Evolutionary conservation across 1,140 invertebrate species (phyloP), one percentile per base, ranked within the genome.

Genomic region (Drosophila subpulchrella): DNA sequence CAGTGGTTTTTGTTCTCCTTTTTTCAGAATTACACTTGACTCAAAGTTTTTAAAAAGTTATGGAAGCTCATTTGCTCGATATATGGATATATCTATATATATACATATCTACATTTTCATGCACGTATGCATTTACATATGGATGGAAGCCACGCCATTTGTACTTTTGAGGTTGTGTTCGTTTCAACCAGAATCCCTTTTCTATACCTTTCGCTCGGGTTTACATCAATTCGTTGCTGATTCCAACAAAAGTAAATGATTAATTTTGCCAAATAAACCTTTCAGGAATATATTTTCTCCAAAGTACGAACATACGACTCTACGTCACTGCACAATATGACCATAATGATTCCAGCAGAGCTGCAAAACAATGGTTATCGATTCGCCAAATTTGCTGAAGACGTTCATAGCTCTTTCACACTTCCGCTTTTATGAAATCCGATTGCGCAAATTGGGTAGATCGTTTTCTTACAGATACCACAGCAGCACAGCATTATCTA

Each of bases 91-190:
- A 10, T 8, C 17, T 42, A 17, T 42, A 8, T 44, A 44, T 20
- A 20, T 46, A 24, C 15, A 12, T 34, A 36, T 20, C 10, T 60
- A 41, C n/a, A 59, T 17, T 60, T 42, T 51, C 48, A 57, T 63
- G 60, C 55, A 63, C 55, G 60, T 57, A 63, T 57, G 34, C 53
- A 72, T 72, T 48, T 56, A 70, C 66, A 48, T 38, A 72, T 70
- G 67, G 46, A 46, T 70, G 56, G 68, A 75, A 81, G 76, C 81
- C 81, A 83, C 81, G 81, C 81, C 81, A 84, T 77, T 79, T 54
- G 51, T 58, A 50, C 34, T 47, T 83, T 83, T 83, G 81, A 83
- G 81, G 81, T 83, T 83, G 81, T 74, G 79, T 77, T 63, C 60
- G 60, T 24, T 42, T 30, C 6, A 24, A 12, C 17, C 27, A 30